A percentile compares a stretch with the other conserved stretches of the same genome.
These are phyloP conservation scores for Barypeithes pellucidus DNA, from an alignment of 2,888 invertebrate species.

Conservation along the genomic window DNA sequence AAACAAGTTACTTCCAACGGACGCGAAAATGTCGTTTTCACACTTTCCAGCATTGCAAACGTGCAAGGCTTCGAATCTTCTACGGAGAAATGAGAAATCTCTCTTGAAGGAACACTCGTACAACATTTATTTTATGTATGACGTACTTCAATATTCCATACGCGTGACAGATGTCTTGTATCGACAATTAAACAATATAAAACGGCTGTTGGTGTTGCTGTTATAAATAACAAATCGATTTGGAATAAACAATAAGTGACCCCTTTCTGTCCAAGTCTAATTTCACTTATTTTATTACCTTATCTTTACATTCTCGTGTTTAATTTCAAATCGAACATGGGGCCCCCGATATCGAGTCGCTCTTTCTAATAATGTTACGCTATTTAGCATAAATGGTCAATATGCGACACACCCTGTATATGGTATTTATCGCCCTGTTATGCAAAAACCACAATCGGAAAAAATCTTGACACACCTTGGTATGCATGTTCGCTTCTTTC, in stretches of 20 bases:
- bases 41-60: too few relatives aligned
- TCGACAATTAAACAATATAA: constrained; percentile 1
- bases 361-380: neutral
- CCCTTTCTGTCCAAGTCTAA: constrained; percentile 1
- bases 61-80: too few relatives aligned
- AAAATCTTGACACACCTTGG: constrained; percentile 36
- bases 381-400: constrained; percentile 3
- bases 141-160: neutral
- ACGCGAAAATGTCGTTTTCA: too few relatives aligned
- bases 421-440: constrained; percentile 40
- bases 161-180: constrained; percentile 10
- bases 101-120: too few relatives aligned
- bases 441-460: constrained; percentile 32
- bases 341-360: too few relatives aligned
- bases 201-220: neutral
- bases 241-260: neutral
- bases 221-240: neutral
- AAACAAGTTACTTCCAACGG: too few relatives aligned
- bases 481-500: constrained; percentile 41
- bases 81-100: too few relatives aligned
- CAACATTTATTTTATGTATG: too few relatives aligned
- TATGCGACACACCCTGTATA: constrained; percentile 38
- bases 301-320: too few relatives aligned
- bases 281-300: neutral
- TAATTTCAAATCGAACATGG: too few relatives aligned